Evolutionary conservation across 2,113 vertebrate species (phyloP).

Genomic region (Hipposideros armiger): DNA sequence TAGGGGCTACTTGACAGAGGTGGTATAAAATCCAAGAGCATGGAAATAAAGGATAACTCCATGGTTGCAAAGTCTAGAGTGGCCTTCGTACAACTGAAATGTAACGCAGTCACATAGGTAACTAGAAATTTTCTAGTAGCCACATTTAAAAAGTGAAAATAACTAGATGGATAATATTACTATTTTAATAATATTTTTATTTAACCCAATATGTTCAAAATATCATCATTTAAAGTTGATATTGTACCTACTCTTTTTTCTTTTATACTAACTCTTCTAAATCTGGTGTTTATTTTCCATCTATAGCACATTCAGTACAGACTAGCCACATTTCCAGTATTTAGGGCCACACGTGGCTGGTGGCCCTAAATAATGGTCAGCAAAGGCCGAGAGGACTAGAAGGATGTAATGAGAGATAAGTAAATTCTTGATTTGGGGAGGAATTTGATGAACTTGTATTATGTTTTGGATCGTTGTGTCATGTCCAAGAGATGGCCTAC

Average conservation of each 20-base stretch:
- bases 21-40: neutral
- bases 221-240: neutral
- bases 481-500: neutral
- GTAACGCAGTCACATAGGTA: neutral
- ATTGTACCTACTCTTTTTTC: neutral
- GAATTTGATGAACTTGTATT: neutral
- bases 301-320: accelerated
- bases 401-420: neutral
- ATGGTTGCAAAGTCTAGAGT: neutral
- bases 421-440: neutral
- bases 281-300: neutral
- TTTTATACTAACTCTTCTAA: neutral
- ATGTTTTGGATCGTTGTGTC: neutral
- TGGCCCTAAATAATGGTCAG: neutral
- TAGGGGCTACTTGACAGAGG: neutral
- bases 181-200: neutral
- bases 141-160: neutral
- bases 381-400: neutral
- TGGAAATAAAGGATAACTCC: neutral
- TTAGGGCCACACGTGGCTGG: neutral
- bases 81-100: neutral
- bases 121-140: neutral
- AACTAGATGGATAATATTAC: neutral
- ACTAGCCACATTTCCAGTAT: neutral
- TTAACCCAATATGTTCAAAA: neutral